Evolutionary conservation across 2,888 invertebrate genomes (phyloP), one percentile per base, ranked within the genome.

Genomic region (Synergus umbraculus): DNA sequence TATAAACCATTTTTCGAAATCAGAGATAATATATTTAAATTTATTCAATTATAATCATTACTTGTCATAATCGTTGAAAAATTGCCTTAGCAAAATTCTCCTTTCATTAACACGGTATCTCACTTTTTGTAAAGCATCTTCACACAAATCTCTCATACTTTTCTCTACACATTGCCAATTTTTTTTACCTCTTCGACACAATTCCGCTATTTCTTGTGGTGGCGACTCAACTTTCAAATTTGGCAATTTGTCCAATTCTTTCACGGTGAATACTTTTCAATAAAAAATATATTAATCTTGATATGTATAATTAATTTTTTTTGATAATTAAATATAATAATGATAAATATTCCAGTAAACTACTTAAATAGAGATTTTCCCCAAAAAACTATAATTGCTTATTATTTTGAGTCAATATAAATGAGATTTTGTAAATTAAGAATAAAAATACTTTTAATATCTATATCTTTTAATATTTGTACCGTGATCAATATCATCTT

Each of bases 401-500:
- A 37, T 37, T 37, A 37, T 37, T 4, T 37, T 37, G 37, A 37
- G 4, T 37, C 37, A 4, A 37, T 37, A 37, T 37, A 37, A 37
- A 37, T 37, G 37, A 37, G 4, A 37, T 37, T 44, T 44, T 44
- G 10, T 1, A 44, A 10, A 44, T 44, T 44, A 44, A 10, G 43
- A 44, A 10, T 44, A 44, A 44, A 44, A 44, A 44, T 44, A 44
- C 8, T 10, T 44, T 44, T 8, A 44, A 44, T 44, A 44, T 44
- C 10, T 29, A 29, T 29, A 29, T 29, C 1, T 10, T 44, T 44
- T 8, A 44, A 44, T 44, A 44, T 44, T 58, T 60, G 54, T 86
- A 95, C 96, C 96, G 88, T 95, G 95, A 88, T 97, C 96, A 84
- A 97, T 94, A 90, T 97, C 96, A 87, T 96, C 95, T 87, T 95